These are phyloP conservation scores for Philereme vetulata DNA, from an alignment of 2,888 invertebrate species.

Conservation along the genomic window DNA sequence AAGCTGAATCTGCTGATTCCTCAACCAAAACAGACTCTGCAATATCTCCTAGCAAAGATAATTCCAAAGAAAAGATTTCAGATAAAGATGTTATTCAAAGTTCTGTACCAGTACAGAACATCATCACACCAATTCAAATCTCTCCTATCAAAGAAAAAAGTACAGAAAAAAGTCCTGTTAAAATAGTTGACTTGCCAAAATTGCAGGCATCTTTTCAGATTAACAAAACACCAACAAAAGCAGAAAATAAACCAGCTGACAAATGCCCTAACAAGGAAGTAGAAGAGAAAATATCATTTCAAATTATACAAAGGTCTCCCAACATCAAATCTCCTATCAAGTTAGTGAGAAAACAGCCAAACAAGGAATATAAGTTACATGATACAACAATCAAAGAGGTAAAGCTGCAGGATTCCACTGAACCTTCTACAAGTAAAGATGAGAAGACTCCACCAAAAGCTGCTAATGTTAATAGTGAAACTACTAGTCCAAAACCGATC, in stretches of 20 bases:
- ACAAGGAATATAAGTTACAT: conserved; percentile 11
- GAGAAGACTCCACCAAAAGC: conserved; percentile 2
- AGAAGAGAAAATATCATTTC: conserved; percentile 8
- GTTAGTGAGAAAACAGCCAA: conserved; percentile 20
- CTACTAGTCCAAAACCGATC: conserved; percentile 10
- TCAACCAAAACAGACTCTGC: conserved; percentile 37
- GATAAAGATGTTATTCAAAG: conserved; percentile 14
- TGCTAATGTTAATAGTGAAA: conserved; percentile 7
- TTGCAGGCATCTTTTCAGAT: conserved; percentile 4
- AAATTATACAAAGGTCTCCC: conserved; percentile 14
- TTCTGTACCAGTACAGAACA: conserved; percentile 11
- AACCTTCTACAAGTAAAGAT: conserved; percentile 20
- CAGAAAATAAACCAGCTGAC: conserved; percentile 16
- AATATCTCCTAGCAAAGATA: conserved; percentile 18
- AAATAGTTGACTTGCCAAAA: conserved; percentile 18
- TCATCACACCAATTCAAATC: conserved; percentile 17
- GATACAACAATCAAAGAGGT: conserved; percentile 13
- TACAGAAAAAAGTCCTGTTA: conserved; percentile 24
- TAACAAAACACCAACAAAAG: conserved; percentile 17
- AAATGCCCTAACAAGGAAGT: conserved; percentile 7
- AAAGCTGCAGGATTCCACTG: conserved; percentile 10
- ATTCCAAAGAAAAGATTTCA: conserved; percentile 23
- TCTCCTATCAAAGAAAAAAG: conserved; percentile 34
- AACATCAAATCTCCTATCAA: conserved; percentile 26
- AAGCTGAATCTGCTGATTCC: conserved; percentile 48